Base-by-base conservation (phyloP, 2,797 vertebrate species). In the Schizopygopsis malacanthus region DNA sequence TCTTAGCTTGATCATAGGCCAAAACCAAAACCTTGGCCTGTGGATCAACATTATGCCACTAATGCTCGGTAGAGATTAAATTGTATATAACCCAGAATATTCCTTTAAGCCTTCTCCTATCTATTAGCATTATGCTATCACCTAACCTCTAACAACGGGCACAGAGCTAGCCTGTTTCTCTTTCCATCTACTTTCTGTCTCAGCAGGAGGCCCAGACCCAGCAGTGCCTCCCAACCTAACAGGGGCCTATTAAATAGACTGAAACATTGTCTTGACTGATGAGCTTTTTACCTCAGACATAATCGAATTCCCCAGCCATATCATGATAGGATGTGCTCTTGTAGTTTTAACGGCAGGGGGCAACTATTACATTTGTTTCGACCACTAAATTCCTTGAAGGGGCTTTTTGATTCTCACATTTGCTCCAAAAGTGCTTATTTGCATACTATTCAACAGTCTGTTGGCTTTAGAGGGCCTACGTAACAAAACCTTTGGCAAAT, bases 211-310 rank as follows among this genome's bases (percentile, higher is more conserved):
- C 65, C 37, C 70, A 67, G 75, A 52, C 85, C 69, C 70, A 67
- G 18, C 59, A 45, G 59, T 56, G 43, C 77, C 59, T 72, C 12
- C 73, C 39, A 76, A 59, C 73, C 33, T 85, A 37, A 78, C 84
- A 85, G 82, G 82, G 83, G 84, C 63, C 83, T 79, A 70, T 86
- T 77, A 73, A 88, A 90, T 89, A 85, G 90, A 85, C 86, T 87
- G 87, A 86, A 88, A 87, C 87, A 87, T 81, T 85, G 87, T 76
- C 88, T 79, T 89, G 86, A 91, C 90, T 87, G 85, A 90, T 88
- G 87, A 91, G 90, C 89, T 82, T 90, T 90, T 90, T 90, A 88
- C 88, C 86, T 82, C 63, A 25, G 85, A 85, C 86, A 88, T 89
- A 90, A 92, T 91, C 84, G 81, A 86, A 89, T 89, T 86, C 77